These are phyloP conservation scores for Uloborus plumipes DNA, from an alignment of 2,888 invertebrate species.

Conservation along the genomic window DNA sequence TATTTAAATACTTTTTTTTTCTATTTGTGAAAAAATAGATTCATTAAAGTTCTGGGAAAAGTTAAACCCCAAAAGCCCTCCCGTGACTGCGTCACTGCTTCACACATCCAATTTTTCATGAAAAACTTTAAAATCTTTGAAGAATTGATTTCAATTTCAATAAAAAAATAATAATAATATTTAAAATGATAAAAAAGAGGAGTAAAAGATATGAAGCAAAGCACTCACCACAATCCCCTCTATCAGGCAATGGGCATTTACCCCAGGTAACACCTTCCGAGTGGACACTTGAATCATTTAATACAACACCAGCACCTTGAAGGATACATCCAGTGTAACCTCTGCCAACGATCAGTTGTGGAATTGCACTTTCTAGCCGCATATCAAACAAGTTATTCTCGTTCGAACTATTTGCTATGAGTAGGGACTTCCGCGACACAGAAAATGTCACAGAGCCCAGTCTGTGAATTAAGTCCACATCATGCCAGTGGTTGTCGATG, in stretches of 20 bases:
- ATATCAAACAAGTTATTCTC: constrained; percentile 59
- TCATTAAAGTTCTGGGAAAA: too few species aligned
- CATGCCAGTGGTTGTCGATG: constrained; percentile 66
- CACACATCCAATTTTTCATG: too few species aligned
- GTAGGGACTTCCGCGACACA: constrained; percentile 32
- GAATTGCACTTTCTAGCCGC: constrained; percentile 35
- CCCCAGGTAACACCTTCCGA: constrained; percentile 80
- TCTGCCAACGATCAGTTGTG: constrained; percentile 80
- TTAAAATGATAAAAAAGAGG: too few species aligned
- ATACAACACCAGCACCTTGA: constrained; percentile 88
- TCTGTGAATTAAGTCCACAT: constrained; percentile 62
- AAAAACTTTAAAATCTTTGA: too few species aligned
- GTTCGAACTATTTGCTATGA: constrained; percentile 59
- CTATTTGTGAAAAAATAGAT: too few species aligned
- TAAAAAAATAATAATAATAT: too few species aligned
- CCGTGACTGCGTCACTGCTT: too few species aligned
- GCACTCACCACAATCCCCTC: constrained; percentile 86
- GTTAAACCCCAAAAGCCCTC: too few species aligned
- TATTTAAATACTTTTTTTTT: too few species aligned
- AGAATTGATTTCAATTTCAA: too few species aligned
- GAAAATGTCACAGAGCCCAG: constrained; percentile 53
- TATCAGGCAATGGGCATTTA: constrained; percentile 81
- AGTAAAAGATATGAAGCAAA: neutral
- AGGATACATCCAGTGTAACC: constrained; percentile 86
- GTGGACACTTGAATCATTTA: constrained; percentile 72